Evolutionary conservation across 1,140 invertebrate genomes (phyloP).

Genomic region (Atopsyche davidsoni): DNA sequence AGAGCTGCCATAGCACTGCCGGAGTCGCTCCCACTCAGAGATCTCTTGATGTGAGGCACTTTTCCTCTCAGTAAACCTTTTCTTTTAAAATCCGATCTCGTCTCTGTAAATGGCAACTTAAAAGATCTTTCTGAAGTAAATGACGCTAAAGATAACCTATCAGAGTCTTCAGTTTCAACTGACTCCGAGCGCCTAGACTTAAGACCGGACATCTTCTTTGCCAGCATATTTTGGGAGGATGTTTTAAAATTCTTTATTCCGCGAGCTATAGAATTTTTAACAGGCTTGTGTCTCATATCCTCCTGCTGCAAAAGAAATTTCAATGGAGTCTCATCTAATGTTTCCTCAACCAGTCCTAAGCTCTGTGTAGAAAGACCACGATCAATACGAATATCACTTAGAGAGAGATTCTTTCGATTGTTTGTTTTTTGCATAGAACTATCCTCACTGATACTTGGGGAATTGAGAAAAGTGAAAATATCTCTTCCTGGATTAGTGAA

Average conservation of each 20-base stretch:
- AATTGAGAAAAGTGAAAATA: neutral
- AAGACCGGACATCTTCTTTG: slow-evolving; percentile 43
- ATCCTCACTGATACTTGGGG: neutral
- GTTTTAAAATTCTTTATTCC: slow-evolving; percentile 51
- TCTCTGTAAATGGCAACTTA: slow-evolving; percentile 33
- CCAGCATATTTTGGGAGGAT: slow-evolving; percentile 49
- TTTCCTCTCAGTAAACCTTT: slow-evolving; percentile 38
- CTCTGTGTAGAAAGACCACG: slow-evolving; percentile 36
- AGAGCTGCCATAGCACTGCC: slow-evolving; percentile 57
- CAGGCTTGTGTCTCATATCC: slow-evolving; percentile 47
- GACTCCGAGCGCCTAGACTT: slow-evolving; percentile 9
- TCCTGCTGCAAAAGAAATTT: slow-evolving; percentile 49
- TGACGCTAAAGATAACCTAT: slow-evolving; percentile 40
- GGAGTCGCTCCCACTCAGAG: slow-evolving; percentile 50
- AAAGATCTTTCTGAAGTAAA: slow-evolving; percentile 43
- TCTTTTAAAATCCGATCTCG: slow-evolving; percentile 44
- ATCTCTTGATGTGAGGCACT: slow-evolving; percentile 49
- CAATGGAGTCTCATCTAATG: slow-evolving; percentile 27
- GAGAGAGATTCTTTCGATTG: neutral
- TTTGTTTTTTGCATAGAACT: neutral
- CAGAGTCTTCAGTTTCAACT: slow-evolving; percentile 37
- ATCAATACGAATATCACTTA: slow-evolving; percentile 9
- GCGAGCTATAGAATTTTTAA: slow-evolving; percentile 45
- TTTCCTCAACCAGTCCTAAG: slow-evolving; percentile 38
- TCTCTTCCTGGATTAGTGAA: neutral